Conservation (phyloP, 2,888 invertebrate genomes). For the Embidobia sp. region DNA sequence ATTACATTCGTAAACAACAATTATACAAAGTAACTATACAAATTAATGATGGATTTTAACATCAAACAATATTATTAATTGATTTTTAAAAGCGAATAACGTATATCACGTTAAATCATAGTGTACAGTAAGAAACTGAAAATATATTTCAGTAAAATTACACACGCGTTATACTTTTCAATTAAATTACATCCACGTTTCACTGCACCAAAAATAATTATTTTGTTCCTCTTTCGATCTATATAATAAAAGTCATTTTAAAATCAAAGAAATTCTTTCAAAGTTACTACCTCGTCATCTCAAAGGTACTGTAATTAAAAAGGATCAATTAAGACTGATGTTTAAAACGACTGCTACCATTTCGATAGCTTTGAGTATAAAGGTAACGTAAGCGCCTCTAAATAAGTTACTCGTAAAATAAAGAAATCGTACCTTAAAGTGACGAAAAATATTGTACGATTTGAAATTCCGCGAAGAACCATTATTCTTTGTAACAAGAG, state of each 20-base stretch:
- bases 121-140: too few relatives aligned
- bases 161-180: too few relatives aligned
- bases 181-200: too few relatives aligned
- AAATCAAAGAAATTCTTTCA: slow-evolving; percentile 3
- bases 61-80: too few relatives aligned
- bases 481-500: slow-evolving; percentile 63
- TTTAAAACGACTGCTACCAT: slow-evolving; percentile 5
- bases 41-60: too few relatives aligned
- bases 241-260: background rate
- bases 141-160: too few relatives aligned
- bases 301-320: slow-evolving; percentile 14
- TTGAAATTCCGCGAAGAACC: slow-evolving; percentile 48
- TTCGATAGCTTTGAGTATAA: slow-evolving; percentile 1
- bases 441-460: slow-evolving; percentile 51
- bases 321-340: slow-evolving; percentile 10
- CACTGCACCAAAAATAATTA: too few relatives aligned
- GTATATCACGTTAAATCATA: too few relatives aligned
- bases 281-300: background rate
- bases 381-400: background rate
- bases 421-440: slow-evolving; percentile 31
- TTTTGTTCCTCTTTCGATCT: background rate
- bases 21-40: too few relatives aligned
- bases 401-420: slow-evolving; percentile 20
- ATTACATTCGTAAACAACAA: too few relatives aligned
- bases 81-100: too few relatives aligned